Conservation (phyloP, 2,797 vertebrate genomes). For the Sebastes vulpes region DNA sequence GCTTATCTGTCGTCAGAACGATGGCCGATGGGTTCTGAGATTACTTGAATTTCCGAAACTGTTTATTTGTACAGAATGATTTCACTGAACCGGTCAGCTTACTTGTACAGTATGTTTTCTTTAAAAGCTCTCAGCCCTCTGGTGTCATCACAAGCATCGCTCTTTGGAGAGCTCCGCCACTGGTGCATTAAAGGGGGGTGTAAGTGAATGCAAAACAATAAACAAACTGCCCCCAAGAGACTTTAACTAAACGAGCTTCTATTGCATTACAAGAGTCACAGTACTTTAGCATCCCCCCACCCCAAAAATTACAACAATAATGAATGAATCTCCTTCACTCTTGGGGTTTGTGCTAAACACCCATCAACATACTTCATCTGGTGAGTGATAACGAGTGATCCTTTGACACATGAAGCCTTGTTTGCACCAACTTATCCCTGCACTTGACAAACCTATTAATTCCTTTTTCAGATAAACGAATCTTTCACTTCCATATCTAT, state of each 20-base stretch:
- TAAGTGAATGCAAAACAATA: slow-evolving; percentile 47
- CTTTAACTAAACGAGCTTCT: slow-evolving; percentile 61
- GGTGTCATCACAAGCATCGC: background rate
- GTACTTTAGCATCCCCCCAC: slow-evolving; percentile 29
- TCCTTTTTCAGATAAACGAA: slow-evolving; percentile 34
- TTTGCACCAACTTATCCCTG: slow-evolving; percentile 37
- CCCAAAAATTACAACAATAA: slow-evolving; percentile 56
- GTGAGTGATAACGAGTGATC: slow-evolving; percentile 57
- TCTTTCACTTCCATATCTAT: slow-evolving; percentile 44
- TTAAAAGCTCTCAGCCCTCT: background rate
- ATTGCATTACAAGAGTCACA: slow-evolving; percentile 63
- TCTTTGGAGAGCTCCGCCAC: slow-evolving; percentile 10
- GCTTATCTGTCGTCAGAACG: too few species aligned
- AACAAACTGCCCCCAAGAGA: slow-evolving; percentile 63
- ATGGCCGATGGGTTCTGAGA: too few species aligned
- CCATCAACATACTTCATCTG: slow-evolving; percentile 41
- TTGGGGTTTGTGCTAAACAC: slow-evolving; percentile 41
- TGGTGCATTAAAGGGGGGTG: slow-evolving; percentile 35
- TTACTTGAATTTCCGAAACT: background rate
- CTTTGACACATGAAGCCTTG: slow-evolving; percentile 39
- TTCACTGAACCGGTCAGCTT: background rate
- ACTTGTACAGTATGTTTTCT: background rate
- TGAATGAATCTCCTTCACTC: slow-evolving; percentile 60
- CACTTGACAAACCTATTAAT: slow-evolving; percentile 49
- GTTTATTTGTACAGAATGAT: background rate